Evolutionary conservation across 2,797 vertebrate genomes (phyloP), one percentile per base, ranked within the genome.

Genomic region (Protosalanx chinensis): DNA sequence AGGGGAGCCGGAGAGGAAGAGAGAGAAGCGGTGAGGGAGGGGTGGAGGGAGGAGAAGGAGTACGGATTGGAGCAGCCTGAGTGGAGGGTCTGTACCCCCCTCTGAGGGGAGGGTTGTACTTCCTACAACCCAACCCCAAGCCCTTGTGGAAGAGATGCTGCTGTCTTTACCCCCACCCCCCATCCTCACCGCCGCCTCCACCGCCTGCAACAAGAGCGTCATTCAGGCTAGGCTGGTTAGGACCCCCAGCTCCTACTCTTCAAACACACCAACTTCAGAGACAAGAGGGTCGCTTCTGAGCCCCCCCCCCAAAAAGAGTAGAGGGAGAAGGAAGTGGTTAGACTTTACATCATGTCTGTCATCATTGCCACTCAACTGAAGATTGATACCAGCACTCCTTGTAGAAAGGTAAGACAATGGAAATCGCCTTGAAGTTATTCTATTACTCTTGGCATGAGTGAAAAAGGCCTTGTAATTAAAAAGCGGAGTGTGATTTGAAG

Each of bases 281-380:
- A 80, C 78, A 76, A 81, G 88, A 83, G 85, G 84, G 79, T 66
- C 64, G 59, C 18, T 27, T 49, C 64, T 53, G 66, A 32, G 66
- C 23, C 23, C 23, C 23, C 23, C 23, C 20, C 18, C 13, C 18
- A 33, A 51, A n/a, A 51, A 49, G 20, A 23, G 56, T 29, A 68
- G 72, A 69, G 60, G 23, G 18, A 49, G 23, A 20, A 64, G 56
- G 67, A 69, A 66, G 82, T 82, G 75, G 29, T 72, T 53, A 53
- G 16, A 79, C 77, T 81, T 80, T 46, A 64, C 84, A 87, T 64
- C 15, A 91, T 91, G 89, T 93, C 91, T 1, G 87, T 92, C 70
- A 86, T 94, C 79, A 90, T 95, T 75, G 90, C 87, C 72, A 90
- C 92, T 76, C 91, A 93, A 68, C 76, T 93, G 72, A 93, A 89